Conservation (phyloP, 37 sponge, comb jelly and placozoan genomes). For the Halichondria panicea region DNA sequence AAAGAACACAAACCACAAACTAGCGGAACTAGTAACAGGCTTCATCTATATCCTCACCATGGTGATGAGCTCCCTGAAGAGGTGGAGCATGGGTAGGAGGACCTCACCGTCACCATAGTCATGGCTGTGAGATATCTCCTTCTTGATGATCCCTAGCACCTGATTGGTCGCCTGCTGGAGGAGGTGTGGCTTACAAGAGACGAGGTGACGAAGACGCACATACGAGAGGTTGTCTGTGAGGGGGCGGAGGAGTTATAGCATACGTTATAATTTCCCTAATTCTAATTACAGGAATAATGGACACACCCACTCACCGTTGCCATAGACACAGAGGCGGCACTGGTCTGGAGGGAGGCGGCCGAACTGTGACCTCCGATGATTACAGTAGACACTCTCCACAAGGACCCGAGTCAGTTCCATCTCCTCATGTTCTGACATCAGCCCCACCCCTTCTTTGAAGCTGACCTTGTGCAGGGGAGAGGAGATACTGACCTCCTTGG, state of each 20-base stretch:
- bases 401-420: slow-evolving; percentile 18
- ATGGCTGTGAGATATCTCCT: slow-evolving; percentile 32
- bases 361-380: slow-evolving; percentile 54
- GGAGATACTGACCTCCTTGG: slow-evolving; percentile 29
- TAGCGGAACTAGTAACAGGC: too few species aligned
- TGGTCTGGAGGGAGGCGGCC: slow-evolving; percentile 36
- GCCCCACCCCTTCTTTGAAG: too few species aligned
- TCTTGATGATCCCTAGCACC: slow-evolving; percentile 26
- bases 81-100: slow-evolving; percentile 72
- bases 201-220: slow-evolving; percentile 35
- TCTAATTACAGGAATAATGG: neutral
- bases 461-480: slow-evolving; percentile 14
- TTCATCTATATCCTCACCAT: slow-evolving; percentile 52
- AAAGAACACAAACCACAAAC: too few species aligned
- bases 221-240: slow-evolving; percentile 51
- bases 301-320: slow-evolving; percentile 39
- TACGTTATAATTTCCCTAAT: neutral
- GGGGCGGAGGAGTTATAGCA: neutral
- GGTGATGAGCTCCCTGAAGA: slow-evolving; percentile 63
- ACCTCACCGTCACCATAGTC: slow-evolving; percentile 73
- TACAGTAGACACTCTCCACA: slow-evolving; percentile 52
- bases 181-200: slow-evolving; percentile 21
- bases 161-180: slow-evolving; percentile 26
- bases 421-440: slow-evolving; percentile 21
- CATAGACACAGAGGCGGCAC: slow-evolving; percentile 48